Conservation (phyloP, 2,113 vertebrate species). For the Xenopus borealis region DNA sequence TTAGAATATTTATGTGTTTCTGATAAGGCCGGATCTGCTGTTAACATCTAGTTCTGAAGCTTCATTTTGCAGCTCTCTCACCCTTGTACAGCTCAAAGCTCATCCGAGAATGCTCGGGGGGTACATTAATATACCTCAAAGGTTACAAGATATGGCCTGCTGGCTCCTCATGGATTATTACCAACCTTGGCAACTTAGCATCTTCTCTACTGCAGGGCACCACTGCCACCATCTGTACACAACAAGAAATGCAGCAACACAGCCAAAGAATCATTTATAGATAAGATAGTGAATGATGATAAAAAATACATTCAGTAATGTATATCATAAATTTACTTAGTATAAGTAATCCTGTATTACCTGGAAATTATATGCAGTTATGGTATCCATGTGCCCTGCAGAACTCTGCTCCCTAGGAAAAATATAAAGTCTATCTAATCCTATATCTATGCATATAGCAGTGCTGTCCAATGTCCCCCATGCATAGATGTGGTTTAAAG, state of each 20-base stretch:
- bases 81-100: constrained; percentile 44
- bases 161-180: constrained; percentile 44
- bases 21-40: constrained; percentile 24
- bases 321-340: too few relatives aligned
- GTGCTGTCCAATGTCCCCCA: too few relatives aligned
- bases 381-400: too few relatives aligned
- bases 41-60: constrained; percentile 42
- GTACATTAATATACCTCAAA: constrained; percentile 47
- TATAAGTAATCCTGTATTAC: too few relatives aligned
- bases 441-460: too few relatives aligned
- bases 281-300: too few relatives aligned
- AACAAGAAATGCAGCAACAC: constrained; percentile 13
- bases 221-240: constrained; percentile 25
- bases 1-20: constrained; percentile 40
- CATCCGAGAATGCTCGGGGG: constrained; percentile 40
- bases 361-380: too few relatives aligned
- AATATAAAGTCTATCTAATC: too few relatives aligned
- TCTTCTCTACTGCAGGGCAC: background rate
- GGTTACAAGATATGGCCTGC: constrained; percentile 45
- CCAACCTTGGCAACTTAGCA: constrained; percentile 11
- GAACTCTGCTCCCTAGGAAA: too few relatives aligned
- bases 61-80: constrained; percentile 47
- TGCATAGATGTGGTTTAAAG: too few relatives aligned
- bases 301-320: too few relatives aligned
- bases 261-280: too few relatives aligned